A percentile compares a stretch with the other conserved stretches of the same genome.
These are phyloP conservation scores for Halichoerus grypus DNA, from an alignment of 2,113 vertebrate species.

Conservation along the genomic window DNA sequence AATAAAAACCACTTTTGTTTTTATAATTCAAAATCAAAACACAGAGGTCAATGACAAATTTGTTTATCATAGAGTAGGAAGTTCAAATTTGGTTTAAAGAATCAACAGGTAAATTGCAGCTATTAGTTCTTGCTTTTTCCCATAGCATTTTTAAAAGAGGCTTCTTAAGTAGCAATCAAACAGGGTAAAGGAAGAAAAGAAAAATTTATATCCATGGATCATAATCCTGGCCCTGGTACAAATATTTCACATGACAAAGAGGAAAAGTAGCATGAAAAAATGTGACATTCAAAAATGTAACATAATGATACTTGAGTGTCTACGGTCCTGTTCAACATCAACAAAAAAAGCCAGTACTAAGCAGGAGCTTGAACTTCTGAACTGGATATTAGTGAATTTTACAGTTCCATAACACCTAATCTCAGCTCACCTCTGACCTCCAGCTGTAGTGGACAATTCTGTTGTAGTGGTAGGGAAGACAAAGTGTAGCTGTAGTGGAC, in stretches of 20 bases:
- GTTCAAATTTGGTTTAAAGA: neutral
- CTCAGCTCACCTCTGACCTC: neutral
- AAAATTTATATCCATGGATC: neutral
- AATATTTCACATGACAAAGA: neutral
- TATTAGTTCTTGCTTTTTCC: neutral
- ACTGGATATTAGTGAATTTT: neutral
- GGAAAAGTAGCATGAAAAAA: neutral
- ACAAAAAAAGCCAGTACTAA: neutral
- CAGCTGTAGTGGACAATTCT: neutral
- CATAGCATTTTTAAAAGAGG: neutral
- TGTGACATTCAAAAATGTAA: neutral
- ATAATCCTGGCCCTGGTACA: neutral
- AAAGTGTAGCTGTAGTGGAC: neutral
- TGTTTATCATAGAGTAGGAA: neutral
- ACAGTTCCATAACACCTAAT: neutral
- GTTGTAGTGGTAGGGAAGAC: no score
- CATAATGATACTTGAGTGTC: neutral
- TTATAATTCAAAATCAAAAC: constrained; percentile 5
- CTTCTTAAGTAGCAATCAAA: neutral
- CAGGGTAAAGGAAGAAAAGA: neutral
- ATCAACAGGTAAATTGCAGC: neutral
- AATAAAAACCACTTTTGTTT: neutral
- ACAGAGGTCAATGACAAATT: neutral
- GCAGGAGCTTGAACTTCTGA: neutral
- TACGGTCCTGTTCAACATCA: neutral